Base-by-base conservation (phyloP, 2,888 invertebrate species). In the Corythucha ciliata region DNA sequence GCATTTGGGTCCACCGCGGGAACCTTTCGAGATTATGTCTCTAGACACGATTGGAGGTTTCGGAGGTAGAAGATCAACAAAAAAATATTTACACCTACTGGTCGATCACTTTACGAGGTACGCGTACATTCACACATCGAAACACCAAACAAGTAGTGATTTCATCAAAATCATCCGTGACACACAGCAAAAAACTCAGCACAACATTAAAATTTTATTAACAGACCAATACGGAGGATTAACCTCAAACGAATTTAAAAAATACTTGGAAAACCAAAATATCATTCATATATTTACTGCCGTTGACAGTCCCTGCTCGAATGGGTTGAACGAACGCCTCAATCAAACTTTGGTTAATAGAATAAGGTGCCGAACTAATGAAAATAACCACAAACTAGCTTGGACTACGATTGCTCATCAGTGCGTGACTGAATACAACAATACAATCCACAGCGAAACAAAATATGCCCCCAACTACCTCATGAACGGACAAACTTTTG, bases 21-120 rank as follows among this genome's bases (percentile, higher is more conserved):
- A 59, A 22, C 62, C 62, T 6, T 60, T 60, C 50, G 60, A 64
- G 55, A 63, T 64, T 48, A 44, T 62, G 3, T 61, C 63, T 6
- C 50, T 64, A 6, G 63, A 64, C 44, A 63, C 63, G 4, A 63
- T 64, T 20, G 63, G 62, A 22, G 63, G 63, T 7, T 59, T 64
- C 52, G 60, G 60, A 18, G 60, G 61, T 4, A 47, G 55, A 21
- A 46, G 59, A 33, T 61, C 61, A 6, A 59, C 61, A 54, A 64
- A 63, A 57, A 63, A 42, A 58, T 63, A 63, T 39, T 21, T 64
- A 21, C 64, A 64, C 53, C 39, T 63, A 26, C 20, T 58, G 18
- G 56, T 59, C 20, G 61, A 63, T 34, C 60, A 62, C 37, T 61
- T 48, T 36, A 61, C 63, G 16, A 55, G 61, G 42, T 63, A 60